Evolutionary conservation across 2,797 vertebrate genomes (phyloP).

Genomic region (Pipistrellus pygmaeus): DNA sequence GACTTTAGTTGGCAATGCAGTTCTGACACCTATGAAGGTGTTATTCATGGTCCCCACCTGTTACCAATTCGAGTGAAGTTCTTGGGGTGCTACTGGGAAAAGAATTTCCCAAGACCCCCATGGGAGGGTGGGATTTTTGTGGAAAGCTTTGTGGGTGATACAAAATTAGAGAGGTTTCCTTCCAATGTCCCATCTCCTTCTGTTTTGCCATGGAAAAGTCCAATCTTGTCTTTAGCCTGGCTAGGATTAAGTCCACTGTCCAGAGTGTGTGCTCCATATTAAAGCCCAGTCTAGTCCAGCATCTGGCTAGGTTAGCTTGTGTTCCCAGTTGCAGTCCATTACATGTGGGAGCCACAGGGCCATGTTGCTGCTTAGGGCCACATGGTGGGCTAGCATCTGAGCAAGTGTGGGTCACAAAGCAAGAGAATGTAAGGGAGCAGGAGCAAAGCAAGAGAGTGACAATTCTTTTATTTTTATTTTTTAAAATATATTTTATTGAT

Average conservation of each 20-base stretch:
- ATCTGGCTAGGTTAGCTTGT: neutral
- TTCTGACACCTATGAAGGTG: neutral
- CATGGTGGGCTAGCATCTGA: neutral
- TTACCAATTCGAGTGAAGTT: neutral
- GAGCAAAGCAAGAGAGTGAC: neutral
- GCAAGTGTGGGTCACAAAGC: neutral
- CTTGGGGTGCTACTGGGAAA: neutral
- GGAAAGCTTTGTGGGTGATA: neutral
- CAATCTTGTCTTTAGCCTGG: neutral
- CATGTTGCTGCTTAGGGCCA: neutral
- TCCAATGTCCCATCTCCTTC: neutral
- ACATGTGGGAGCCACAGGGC: too few relatives aligned
- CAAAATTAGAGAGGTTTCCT: neutral
- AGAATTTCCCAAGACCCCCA: neutral
- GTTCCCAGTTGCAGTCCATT: neutral
- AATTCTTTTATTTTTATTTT: neutral
- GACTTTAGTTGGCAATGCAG: neutral
- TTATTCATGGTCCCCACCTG: neutral
- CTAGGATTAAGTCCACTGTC: neutral
- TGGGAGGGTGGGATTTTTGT: neutral
- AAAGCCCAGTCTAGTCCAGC: neutral
- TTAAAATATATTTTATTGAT: too few relatives aligned
- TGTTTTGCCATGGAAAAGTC: neutral
- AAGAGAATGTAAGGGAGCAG: neutral
- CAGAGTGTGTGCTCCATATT: neutral